phyloP scores from a whole-genome alignment of 2,113 vertebrate genomes.

The Siniperca chuatsi region DNA sequence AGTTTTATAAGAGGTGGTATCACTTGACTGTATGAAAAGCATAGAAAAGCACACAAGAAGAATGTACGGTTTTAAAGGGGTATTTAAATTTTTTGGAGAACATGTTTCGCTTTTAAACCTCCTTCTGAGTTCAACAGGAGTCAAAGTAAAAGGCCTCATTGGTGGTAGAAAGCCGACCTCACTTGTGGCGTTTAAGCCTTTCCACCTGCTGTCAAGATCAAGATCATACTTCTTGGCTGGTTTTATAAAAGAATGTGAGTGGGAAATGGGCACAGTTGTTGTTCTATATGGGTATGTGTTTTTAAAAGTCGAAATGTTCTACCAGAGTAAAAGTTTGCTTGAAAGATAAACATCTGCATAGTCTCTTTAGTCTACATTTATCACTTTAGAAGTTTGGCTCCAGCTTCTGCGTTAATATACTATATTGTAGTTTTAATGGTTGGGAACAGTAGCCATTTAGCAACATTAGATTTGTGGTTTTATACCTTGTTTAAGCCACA shows the following conservation, averaged over 20 bases:
- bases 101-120: constrained; percentile 52
- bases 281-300: constrained; percentile 28
- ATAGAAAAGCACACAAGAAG: constrained; percentile 70
- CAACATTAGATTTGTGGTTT: neutral
- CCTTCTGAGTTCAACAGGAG: neutral
- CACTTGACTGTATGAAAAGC: constrained; percentile 55
- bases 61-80: constrained; percentile 73
- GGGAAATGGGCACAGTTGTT: constrained; percentile 1
- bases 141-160: constrained; percentile 5
- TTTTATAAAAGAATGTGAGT: constrained; percentile 28
- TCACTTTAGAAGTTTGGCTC: neutral
- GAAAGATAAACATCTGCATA: constrained; percentile 54
- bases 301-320: constrained; percentile 45
- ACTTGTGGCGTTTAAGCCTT: constrained; percentile 13
- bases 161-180: neutral
- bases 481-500: neutral
- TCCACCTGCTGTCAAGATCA: constrained; percentile 14
- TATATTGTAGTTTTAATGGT: constrained; percentile 13
- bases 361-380: constrained; percentile 52
- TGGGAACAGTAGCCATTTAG: neutral
- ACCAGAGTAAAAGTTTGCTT: constrained; percentile 39
- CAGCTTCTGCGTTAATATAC: neutral
- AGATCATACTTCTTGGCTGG: constrained; percentile 4
- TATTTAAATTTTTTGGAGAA: constrained; percentile 44
- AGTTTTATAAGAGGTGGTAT: constrained; percentile 61